Evolutionary conservation across 2,113 vertebrate species (phyloP).

Genomic region (Ellobius talpinus): DNA sequence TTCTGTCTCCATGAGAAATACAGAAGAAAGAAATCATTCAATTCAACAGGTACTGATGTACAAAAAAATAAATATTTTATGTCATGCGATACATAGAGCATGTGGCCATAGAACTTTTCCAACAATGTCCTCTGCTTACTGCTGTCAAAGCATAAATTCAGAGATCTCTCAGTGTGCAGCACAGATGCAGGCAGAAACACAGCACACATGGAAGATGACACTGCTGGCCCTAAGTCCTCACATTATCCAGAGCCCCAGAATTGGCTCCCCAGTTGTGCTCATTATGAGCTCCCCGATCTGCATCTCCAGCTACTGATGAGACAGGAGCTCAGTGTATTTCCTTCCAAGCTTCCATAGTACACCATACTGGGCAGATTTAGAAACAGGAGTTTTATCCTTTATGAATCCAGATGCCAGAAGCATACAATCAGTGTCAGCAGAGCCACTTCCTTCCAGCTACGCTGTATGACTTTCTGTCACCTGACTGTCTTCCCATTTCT

Average conservation of each 20-base stretch:
- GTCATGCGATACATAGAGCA: background rate
- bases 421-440: background rate
- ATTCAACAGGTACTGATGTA: background rate
- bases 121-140: background rate
- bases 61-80: background rate
- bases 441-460: background rate
- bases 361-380: rapidly evolving
- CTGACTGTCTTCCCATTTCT: too few species aligned
- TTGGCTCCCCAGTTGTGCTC: too few species aligned
- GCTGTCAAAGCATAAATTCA: too few species aligned
- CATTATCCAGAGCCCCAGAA: background rate
- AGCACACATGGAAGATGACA: rapidly evolving
- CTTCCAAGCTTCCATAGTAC: rapidly evolving
- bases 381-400: background rate
- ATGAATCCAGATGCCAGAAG: background rate
- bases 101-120: background rate
- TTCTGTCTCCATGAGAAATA: background rate
- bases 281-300: rapidly evolving
- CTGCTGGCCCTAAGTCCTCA: rapidly evolving
- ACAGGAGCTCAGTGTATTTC: background rate
- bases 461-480: background rate
- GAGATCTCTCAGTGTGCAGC: too few species aligned
- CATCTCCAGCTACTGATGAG: background rate
- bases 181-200: background rate
- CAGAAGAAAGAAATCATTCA: background rate